Conservation (phyloP, 37 sponge, comb jelly and placozoan species). For the Spongilla lacustris region DNA sequence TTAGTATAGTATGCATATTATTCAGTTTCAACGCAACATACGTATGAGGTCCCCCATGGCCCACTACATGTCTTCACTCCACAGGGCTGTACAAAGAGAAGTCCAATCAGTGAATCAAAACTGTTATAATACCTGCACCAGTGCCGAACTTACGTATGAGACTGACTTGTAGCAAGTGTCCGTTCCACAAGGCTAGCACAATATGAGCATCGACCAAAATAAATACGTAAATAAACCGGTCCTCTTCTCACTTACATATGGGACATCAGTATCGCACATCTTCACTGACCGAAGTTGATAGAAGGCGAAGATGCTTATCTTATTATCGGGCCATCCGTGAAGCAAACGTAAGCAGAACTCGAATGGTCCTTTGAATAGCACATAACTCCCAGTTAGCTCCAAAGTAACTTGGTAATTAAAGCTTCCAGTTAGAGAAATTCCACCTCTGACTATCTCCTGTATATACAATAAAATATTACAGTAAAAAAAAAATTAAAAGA, state of each 20-base stretch:
- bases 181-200: background rate
- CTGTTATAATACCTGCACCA: background rate
- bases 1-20: background rate
- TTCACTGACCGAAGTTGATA: background rate
- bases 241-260: background rate
- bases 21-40: background rate
- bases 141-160: background rate
- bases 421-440: background rate
- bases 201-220: background rate
- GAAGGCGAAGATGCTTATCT: background rate
- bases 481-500: too few species aligned
- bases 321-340: background rate
- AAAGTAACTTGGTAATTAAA: background rate
- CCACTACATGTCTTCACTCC: background rate
- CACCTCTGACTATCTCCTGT: background rate
- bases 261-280: background rate
- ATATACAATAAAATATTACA: too few species aligned
- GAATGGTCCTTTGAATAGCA: background rate
- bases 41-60: background rate
- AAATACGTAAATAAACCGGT: background rate
- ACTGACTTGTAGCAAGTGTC: background rate
- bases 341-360: background rate
- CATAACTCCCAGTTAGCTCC: background rate
- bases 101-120: background rate
- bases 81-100: background rate